Conservation (phyloP, 2,888 invertebrate genomes). For the Euzetes globulus region DNA sequence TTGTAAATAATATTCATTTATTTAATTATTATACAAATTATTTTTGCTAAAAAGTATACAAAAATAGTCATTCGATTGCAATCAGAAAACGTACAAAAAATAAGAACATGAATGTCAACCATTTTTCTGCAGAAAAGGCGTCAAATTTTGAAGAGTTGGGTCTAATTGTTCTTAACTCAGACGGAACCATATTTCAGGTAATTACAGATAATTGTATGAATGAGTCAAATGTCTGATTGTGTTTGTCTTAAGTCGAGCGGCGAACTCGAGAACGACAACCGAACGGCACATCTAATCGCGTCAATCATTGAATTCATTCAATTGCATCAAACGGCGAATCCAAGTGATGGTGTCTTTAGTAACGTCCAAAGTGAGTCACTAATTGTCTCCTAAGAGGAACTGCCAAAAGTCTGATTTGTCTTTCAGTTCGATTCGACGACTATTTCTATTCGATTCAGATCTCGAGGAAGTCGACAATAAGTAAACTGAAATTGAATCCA, state of each 20-base stretch:
- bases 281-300: not conserved
- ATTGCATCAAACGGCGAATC: not conserved
- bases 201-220: not conserved
- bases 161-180: not conserved
- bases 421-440: not conserved
- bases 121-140: not conserved
- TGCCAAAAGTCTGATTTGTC: not conserved
- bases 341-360: slow-evolving; percentile 2
- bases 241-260: not conserved
- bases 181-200: not conserved
- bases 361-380: not conserved
- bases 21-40: not conserved
- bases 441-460: not conserved
- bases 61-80: not conserved
- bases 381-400: not conserved
- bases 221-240: not conserved
- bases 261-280: not conserved
- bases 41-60: not conserved
- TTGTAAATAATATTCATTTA: not conserved
- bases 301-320: not conserved
- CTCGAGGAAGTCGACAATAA: slow-evolving; percentile 4
- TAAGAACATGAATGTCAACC: not conserved
- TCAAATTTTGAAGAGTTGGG: not conserved
- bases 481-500: not conserved
- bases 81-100: not conserved